Base-by-base conservation (phyloP, 2,113 vertebrate species). In the Sminthopsis crassicaudata region DNA sequence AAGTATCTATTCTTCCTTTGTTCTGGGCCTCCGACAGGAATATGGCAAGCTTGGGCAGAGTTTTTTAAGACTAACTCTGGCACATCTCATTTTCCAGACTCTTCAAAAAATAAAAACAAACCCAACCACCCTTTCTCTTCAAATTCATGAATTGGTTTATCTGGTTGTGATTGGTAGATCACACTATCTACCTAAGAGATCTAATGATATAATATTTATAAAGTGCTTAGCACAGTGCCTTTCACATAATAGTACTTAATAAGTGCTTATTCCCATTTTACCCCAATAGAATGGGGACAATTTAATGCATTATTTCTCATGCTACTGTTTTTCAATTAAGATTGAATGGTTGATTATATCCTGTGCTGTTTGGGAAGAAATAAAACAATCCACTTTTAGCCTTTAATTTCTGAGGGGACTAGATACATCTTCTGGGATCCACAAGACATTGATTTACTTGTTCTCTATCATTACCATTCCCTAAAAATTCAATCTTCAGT, bases 141-240 rank as follows among this genome's bases (percentile, higher is more conserved):
- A 1, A 22, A n/a, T 14, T 8, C 46, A 4, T 0, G 1, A 0
- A 3, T 10, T 42, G 8, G 53, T 51, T 76, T 11, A 1, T 50
- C 26, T 25, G 9, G n/a, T n/a, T n/a, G n/a, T n/a, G n/a, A n/a
- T n/a, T n/a, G n/a, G n/a, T n/a, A n/a, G 53, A 8, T 48, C 48
- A 27, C 0, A 2, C 0, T 30, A 0, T 10, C 30, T n/a, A 55
- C 42, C 67, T 10, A 0, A 50, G 36, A 36, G 27, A 67, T 36
- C 11, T 67, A 67, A 36, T 36, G 60, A n/a, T 14, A 84, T 42
- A 23, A 84, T 42, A 84, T 84, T 84, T 84, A 42, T 84, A 42
- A 84, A 84, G 30, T n/a, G 14, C 67, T 19, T 76, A n/a, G 14
- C 36, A 76, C 4, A 22, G 67, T 8, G 16, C 19, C 19, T 84